Evolutionary conservation across 2,797 vertebrate species (phyloP), one percentile per base, ranked within the genome.

Genomic region (Anniella stebbinsi): DNA sequence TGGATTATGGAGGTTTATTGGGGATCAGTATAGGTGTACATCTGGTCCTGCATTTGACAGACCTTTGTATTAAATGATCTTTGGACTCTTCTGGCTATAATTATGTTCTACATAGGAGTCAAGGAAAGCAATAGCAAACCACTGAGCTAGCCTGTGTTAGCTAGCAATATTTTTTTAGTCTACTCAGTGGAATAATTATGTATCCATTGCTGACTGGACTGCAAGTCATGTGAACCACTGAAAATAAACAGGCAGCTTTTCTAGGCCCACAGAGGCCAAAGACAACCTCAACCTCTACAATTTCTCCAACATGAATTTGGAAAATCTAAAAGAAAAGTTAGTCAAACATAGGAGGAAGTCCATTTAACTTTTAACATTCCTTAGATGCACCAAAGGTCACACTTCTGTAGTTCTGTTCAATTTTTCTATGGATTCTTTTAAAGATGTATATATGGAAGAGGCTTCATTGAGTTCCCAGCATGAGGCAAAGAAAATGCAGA

Each of bases 301-400:
- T 89, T 86, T 73, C 85, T 80, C 86, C 54, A 92, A 7, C 80
- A 90, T 73, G 86, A 0, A 89, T 60, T 91, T 54, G 36, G 36
- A 94, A 94, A 92, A 82, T 81, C 87, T 89, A 94, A 92, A 91
- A 89, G 63, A 94, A 92, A 93, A 92, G 84, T 92, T 87, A 3
- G 7, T 13, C 88, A 67, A 87, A 77, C 84, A 63, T 92, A 92
- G 66, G 69, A 93, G 60, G 84, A 94, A 95, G 91, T 89, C 88
- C 93, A 90, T 94, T 94, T 92, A 93, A 93, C 73, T 95, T 94
- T 93, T 89, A 94, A 89, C 70, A 92, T 94, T 95, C 90, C 73
- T 94, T 87, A 84, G 84, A 75, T 81, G 70, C 85, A 90, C 87
- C 88, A 93, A 94, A 94, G 63, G 67, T 78, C 86, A 93, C 90